Conservation (phyloP, 2,888 invertebrate species). For the Mimas tiliae region DNA sequence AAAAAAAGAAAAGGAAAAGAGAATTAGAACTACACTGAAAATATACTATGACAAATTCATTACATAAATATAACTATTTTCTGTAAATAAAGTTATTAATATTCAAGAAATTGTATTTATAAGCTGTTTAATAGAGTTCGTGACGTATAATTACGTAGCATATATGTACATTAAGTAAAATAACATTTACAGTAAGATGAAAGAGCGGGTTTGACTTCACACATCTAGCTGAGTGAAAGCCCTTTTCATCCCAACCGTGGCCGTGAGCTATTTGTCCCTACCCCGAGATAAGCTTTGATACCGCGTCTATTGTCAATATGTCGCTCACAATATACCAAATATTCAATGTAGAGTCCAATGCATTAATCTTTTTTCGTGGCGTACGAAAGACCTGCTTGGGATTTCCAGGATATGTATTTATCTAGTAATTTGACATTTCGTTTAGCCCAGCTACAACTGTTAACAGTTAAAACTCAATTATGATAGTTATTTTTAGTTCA, state of each 20-base stretch:
- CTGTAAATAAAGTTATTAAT: neutral
- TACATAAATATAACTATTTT: neutral
- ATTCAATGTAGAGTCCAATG: slow-evolving; percentile 32
- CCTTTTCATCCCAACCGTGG: slow-evolving; percentile 51
- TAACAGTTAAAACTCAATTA: too few relatives aligned
- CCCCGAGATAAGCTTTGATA: slow-evolving; percentile 51
- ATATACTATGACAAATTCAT: too few relatives aligned
- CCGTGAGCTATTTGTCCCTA: slow-evolving; percentile 54
- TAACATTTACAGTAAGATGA: slow-evolving; percentile 45
- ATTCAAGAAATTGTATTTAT: neutral
- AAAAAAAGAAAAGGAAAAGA: too few relatives aligned
- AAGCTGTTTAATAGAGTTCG: slow-evolving; percentile 5
- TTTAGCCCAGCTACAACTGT: too few relatives aligned
- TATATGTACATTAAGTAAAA: slow-evolving; percentile 39
- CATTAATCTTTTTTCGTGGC: slow-evolving; percentile 15
- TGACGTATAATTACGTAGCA: slow-evolving; percentile 30
- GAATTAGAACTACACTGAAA: too few relatives aligned
- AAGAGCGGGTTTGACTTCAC: slow-evolving; percentile 44
- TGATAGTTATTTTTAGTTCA: too few relatives aligned
- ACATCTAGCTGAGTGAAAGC: slow-evolving; percentile 47
- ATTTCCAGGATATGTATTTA: too few relatives aligned
- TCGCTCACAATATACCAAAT: slow-evolving; percentile 33
- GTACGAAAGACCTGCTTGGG: neutral
- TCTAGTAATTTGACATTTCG: too few relatives aligned
- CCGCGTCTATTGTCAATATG: slow-evolving; percentile 44